Evolutionary conservation across 2,888 invertebrate genomes (phyloP).

Genomic region (Agrotis exclamationis): DNA sequence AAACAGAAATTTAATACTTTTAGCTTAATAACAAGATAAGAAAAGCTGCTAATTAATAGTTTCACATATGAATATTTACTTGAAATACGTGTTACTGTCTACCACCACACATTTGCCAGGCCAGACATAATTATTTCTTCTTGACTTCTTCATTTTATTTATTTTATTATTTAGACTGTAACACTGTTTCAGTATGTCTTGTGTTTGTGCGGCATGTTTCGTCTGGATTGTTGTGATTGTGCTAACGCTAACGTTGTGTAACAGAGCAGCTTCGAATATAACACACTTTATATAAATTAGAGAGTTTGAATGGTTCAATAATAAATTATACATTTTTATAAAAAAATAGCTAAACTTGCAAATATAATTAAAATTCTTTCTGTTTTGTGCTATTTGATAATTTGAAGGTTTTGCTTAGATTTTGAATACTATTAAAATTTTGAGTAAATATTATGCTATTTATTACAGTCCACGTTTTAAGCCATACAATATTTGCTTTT

Average conservation of each 20-base stretch:
- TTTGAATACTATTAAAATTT: conserved; percentile 20
- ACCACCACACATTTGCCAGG: conserved; percentile 24
- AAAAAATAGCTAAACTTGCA: conserved; percentile 41
- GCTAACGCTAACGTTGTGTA: conserved; percentile 56
- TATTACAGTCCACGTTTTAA: conserved; percentile 21
- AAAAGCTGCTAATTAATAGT: conserved; percentile 69
- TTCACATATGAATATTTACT: conserved; percentile 64
- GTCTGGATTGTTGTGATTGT: conserved; percentile 57
- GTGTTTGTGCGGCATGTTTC: conserved; percentile 62
- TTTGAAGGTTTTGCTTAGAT: conserved; percentile 42
- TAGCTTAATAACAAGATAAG: conserved; percentile 38
- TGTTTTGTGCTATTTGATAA: conserved; percentile 41
- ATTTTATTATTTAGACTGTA: conserved; percentile 40
- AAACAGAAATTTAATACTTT: not conserved
- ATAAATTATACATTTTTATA: conserved; percentile 22
- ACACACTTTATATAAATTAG: conserved; percentile 38
- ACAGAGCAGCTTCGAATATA: conserved; percentile 47
- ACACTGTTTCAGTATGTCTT: conserved; percentile 60
- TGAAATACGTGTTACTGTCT: conserved; percentile 68
- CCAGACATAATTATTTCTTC: conserved; percentile 10
- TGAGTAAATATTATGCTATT: conserved; percentile 29
- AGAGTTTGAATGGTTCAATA: conserved; percentile 31
- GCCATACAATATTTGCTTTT: conserved; percentile 26
- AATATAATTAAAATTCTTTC: conserved; percentile 22
- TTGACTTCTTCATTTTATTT: conserved; percentile 8